phyloP scores from a whole-genome alignment of 30 jellyfish, hydroid and myxozoan species.

The Catostylus mosaicus region DNA sequence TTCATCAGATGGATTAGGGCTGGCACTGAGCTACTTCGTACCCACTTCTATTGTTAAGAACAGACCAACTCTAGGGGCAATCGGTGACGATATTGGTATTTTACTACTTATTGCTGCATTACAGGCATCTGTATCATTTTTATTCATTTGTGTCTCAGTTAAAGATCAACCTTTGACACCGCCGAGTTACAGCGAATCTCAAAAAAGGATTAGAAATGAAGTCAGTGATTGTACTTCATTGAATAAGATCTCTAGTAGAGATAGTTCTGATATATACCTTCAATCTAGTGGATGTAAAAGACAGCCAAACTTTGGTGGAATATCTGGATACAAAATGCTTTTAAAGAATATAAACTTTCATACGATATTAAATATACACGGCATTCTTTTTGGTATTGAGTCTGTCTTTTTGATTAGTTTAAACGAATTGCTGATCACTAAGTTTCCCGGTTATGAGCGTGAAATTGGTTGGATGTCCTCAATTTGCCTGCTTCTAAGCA shows the following conservation, averaged over 20 bases:
- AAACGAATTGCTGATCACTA: slow-evolving; percentile 72
- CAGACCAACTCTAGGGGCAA: slow-evolving; percentile 5
- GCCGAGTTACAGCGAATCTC: slow-evolving; percentile 59
- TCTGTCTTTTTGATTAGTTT: slow-evolving; percentile 64
- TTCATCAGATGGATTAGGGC: slow-evolving; percentile 81
- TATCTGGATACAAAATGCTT: slow-evolving; percentile 24
- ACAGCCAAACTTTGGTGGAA: background rate
- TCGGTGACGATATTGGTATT: slow-evolving; percentile 33
- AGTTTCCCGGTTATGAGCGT: slow-evolving; percentile 83
- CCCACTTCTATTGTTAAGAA: slow-evolving; percentile 47
- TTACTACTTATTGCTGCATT: slow-evolving; percentile 48
- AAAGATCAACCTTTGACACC: slow-evolving; percentile 80
- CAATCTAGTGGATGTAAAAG: background rate
- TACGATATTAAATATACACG: slow-evolving; percentile 50
- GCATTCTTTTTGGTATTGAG: slow-evolving; percentile 54
- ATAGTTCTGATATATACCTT: background rate
- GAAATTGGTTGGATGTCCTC: slow-evolving; percentile 77
- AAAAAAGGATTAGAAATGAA: background rate
- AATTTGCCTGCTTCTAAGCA: slow-evolving; percentile 56
- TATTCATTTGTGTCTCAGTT: slow-evolving; percentile 46
- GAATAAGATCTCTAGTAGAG: background rate
- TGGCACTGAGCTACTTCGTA: slow-evolving; percentile 63
- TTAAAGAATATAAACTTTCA: slow-evolving; percentile 26
- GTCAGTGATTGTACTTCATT: background rate
- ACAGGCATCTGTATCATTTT: slow-evolving; percentile 57